Evolutionary conservation across 1,140 invertebrate species (phyloP).

Genomic region (Camponotus vicinus): DNA sequence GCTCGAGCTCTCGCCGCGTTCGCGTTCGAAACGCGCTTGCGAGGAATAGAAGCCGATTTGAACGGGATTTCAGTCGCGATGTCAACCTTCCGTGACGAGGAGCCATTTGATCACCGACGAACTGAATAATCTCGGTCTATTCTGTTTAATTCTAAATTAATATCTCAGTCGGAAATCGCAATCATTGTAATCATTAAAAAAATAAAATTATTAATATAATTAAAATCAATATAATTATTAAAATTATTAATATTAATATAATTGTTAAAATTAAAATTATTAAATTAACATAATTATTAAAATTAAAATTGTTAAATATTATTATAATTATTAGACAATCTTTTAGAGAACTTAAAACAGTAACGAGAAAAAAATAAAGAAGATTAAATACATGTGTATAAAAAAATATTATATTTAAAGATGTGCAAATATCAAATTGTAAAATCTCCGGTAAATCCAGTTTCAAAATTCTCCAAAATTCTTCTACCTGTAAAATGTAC

Average conservation of each 20-base stretch:
- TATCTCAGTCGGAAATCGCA: neutral
- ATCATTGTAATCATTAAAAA: neutral
- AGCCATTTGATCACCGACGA: neutral
- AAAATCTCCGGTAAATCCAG: neutral
- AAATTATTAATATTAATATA: no score
- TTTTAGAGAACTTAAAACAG: neutral
- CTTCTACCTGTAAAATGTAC: neutral
- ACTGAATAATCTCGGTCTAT: neutral
- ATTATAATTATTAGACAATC: neutral
- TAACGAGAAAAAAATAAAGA: neutral
- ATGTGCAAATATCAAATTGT: neutral
- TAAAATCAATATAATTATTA: no score
- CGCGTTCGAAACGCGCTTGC: conserved; percentile 1
- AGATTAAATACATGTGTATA: neutral
- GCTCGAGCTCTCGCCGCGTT: conserved; percentile 7
- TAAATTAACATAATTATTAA: no score
- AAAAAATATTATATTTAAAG: neutral
- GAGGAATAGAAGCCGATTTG: conserved; percentile 34
- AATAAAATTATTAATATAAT: no score
- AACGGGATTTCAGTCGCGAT: conserved; percentile 54
- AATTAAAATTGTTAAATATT: no score
- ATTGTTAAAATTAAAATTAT: no score
- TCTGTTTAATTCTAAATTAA: conserved; percentile 5
- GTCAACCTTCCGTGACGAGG: conserved; percentile 48
- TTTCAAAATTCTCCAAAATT: neutral